Evolutionary conservation across 2,888 invertebrate genomes (phyloP).

Genomic region (Chironomus tentans): DNA sequence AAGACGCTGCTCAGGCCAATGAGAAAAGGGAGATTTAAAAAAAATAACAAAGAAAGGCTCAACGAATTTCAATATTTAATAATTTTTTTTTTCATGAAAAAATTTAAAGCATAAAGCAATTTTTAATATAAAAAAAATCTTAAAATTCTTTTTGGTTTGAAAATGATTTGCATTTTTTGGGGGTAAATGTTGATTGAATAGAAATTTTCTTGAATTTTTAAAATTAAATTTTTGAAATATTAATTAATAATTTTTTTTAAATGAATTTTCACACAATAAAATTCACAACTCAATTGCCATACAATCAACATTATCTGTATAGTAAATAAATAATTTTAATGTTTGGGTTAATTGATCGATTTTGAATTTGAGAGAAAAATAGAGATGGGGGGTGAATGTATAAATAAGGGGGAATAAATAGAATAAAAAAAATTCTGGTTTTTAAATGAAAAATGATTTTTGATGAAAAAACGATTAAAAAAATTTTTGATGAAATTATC

Average conservation of each 20-base stretch:
- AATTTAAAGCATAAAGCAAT: neutral
- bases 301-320: too few relatives aligned
- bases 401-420: neutral
- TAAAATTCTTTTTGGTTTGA: neutral
- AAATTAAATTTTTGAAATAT: neutral
- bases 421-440: neutral
- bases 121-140: too few relatives aligned
- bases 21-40: neutral
- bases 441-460: neutral
- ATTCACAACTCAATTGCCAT: neutral
- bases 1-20: neutral
- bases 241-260: neutral
- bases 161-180: slow-evolving; percentile 5
- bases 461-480: neutral
- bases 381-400: neutral
- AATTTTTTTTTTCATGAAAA: neutral
- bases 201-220: neutral
- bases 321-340: too few relatives aligned
- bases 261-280: neutral
- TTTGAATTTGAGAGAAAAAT: neutral
- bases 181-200: neutral
- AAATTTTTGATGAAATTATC: neutral
- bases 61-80: neutral
- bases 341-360: neutral
- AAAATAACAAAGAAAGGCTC: neutral